Evolutionary conservation across 2,888 invertebrate species (phyloP), one percentile per base, ranked within the genome.

Genomic region (Fragum whitleyi): DNA sequence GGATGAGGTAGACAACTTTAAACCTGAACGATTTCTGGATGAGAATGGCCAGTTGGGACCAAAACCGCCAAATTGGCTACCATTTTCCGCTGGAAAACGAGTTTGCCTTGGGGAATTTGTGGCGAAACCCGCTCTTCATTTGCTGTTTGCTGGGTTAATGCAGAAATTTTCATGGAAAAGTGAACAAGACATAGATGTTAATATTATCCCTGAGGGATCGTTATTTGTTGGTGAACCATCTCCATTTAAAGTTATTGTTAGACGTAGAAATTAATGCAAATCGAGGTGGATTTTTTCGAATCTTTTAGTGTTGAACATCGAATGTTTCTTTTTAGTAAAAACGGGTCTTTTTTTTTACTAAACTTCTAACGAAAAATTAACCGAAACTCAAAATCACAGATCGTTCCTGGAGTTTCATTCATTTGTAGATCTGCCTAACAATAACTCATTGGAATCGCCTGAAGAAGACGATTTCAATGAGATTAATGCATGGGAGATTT

Each of bases 61-160:
- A 0, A 89, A 88, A 80, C 89, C 87, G 2, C 81, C 85, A 9
- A 87, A 84, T 57, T 91, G 89, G 89, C 81, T 91, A 32, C 92
- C 92, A 0, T 92, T 92, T 76, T 88, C 89, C 16, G 88, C 89
- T 0, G 92, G 91, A 7, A 80, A 88, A 16, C 78, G 92, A n/a
- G 89, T 87, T 16, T 92, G 92, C 86, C 81, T 90, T 0, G 92
- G 91, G 26, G 91, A 91, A 75, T 67, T 79, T 1, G 79, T 91
- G 23, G 91, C 91, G 14, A 91, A 89, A 68, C 87, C 89, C 0
- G 88, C 91, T 68, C 80, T 92, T 7, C 81, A 85, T 65, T 68
- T 90, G n/a, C 71, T 89, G 2, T 81, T 89, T 57, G 90, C 89
- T 1, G 59, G 73, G 11, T 36, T 90, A 1, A 74, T 89, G 36